Evolutionary conservation across 2,797 vertebrate species (phyloP).

Genomic region (Alca torda): DNA sequence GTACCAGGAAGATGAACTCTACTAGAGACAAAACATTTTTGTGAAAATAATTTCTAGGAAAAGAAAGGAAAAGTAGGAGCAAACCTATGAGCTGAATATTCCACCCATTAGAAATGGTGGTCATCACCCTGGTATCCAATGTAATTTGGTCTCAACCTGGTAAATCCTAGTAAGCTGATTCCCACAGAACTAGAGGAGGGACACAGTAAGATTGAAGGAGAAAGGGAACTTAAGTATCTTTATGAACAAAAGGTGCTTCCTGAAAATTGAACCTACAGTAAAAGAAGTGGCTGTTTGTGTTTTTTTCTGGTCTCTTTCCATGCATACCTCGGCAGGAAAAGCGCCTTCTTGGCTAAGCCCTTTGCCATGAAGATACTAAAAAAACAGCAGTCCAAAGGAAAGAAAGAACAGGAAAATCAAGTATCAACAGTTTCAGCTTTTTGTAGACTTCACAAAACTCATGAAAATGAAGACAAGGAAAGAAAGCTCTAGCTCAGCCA

Average conservation of each 20-base stretch:
- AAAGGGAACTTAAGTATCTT: neutral
- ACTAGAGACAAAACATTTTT: neutral
- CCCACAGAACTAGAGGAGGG: neutral
- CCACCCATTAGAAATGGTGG: neutral
- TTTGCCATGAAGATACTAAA: constrained; percentile 13
- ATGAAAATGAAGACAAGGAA: constrained; percentile 17
- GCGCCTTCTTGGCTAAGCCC: neutral
- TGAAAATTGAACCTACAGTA: neutral
- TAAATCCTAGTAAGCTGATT: neutral
- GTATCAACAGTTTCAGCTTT: neutral
- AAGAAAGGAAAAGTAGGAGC: neutral
- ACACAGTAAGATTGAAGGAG: neutral
- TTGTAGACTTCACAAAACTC: neutral
- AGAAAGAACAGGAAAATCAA: constrained; percentile 33
- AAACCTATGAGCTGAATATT: neutral
- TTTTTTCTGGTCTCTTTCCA: neutral
- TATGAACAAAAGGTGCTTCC: neutral
- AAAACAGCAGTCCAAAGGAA: neutral
- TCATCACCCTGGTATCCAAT: neutral
- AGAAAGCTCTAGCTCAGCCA: neutral
- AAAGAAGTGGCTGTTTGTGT: neutral
- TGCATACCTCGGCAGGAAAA: neutral
- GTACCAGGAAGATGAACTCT: neutral
- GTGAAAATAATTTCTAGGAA: neutral
- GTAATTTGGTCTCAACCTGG: neutral